These are phyloP conservation scores for Drosophila subpulchrella DNA, from an alignment of 1,140 invertebrate genomes.

Conservation along the genomic window DNA sequence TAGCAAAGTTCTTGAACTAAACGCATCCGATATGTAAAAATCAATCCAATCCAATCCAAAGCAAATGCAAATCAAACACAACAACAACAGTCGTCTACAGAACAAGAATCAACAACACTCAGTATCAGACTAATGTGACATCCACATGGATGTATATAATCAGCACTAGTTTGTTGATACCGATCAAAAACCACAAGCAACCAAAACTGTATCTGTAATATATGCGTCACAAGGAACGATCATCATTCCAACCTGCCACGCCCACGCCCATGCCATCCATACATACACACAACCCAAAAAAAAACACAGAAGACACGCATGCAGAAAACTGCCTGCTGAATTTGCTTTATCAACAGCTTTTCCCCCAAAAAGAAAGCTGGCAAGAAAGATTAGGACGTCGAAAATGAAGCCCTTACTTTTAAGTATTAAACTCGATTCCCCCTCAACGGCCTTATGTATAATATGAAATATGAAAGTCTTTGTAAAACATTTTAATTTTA, in stretches of 20 bases:
- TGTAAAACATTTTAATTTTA: constrained; percentile 65
- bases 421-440: constrained; percentile 60
- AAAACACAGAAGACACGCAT: constrained; percentile 37
- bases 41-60: constrained; percentile 35
- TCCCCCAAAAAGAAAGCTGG: not conserved
- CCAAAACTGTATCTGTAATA: constrained; percentile 66
- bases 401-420: constrained; percentile 41
- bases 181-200: constrained; percentile 30
- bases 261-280: constrained; percentile 23
- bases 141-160: constrained; percentile 49
- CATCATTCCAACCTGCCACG: constrained; percentile 42
- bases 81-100: constrained; percentile 64
- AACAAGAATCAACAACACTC: constrained; percentile 40
- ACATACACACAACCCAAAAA: not conserved
- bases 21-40: constrained; percentile 73
- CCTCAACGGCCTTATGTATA: constrained; percentile 74
- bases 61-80: constrained; percentile 53
- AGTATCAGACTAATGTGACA: constrained; percentile 59
- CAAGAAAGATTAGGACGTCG: constrained; percentile 12
- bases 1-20: constrained; percentile 83
- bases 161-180: constrained; percentile 63
- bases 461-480: constrained; percentile 75
- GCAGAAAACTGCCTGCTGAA: constrained; percentile 39
- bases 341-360: constrained; percentile 43
- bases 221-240: constrained; percentile 70